Evolutionary conservation across 2,113 vertebrate species (phyloP), one percentile per base, ranked within the genome.

Genomic region (Sterrhoptilus dennistouni): DNA sequence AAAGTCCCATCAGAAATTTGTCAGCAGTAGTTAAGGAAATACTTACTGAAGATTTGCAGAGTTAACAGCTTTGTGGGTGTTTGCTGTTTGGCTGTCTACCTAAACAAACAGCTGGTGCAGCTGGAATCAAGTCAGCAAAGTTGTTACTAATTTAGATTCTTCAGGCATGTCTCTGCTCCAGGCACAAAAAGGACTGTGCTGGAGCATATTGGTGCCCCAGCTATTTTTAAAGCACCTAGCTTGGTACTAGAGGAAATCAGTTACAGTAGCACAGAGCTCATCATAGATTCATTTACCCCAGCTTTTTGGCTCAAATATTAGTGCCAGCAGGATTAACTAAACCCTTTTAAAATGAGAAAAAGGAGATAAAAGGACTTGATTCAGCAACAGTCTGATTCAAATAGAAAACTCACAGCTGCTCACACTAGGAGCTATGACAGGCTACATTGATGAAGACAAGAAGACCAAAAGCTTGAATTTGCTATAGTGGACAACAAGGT

Each of bases 21-120:
- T 95, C 95, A 92, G 85, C 85, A 95, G 82, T 74, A 91, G 85
- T 96, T 94, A 88, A 88, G 88, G 79, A 92, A 96, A 94, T 83
- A 74, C 92, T 90, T 64, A 33, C 54, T 56, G 68, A 88, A 92
- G 95, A 93, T 96, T 45, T 95, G 79, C 95, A 93, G 93, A 96
- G 93, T 60, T 96, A 90, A 96, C 78, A 91, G 24, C 79, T 90
- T 87, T 56, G 68, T 88, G 83, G 75, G 71, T 90, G 90, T 93
- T 80, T 92, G 93, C 85, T 93, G 85, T 86, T 92, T 56, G 82
- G 88, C 79, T 70, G 14, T 70, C 90, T 88, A 74, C 78, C 72
- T 74, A 94, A 91, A 84, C 87, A 95, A 96, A 95, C 92, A 93
- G 82, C 96, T 93, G 95, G 61, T 24, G 2, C 95, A 91, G 90